phyloP scores from a whole-genome alignment of 2,113 vertebrate species.

The Xenopus tropicalis region UCB_Xtro_10.0 CM004443.2:37172001-37172500 shows the following conservation, averaged over 20 bases:
- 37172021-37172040: too few species aligned
- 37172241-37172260: constrained; percentile 70
- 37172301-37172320: constrained; percentile 97
- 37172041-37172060: too few species aligned
- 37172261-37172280: constrained; percentile 88
- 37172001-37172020: too few species aligned
- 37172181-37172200: too few species aligned
- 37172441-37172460: constrained; percentile 97
- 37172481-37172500: constrained; percentile 99
- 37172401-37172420: constrained; percentile 96
- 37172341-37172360: constrained; percentile 97
- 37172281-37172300: constrained; percentile 98
- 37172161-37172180: too few species aligned
- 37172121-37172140: too few species aligned
- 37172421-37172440: constrained; percentile 93
- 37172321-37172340: constrained; percentile 91
- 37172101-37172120: too few species aligned
- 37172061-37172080: too few species aligned
- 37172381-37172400: constrained; percentile 98
- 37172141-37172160: too few species aligned
- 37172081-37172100: too few species aligned
- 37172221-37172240: constrained; percentile 53
- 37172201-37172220: too few species aligned
- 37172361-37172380: constrained; percentile 99
- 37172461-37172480: constrained; percentile 98